Evolutionary conservation across 1,140 invertebrate genomes (phyloP).

Genomic region (Wiebesia pumilae): DNA sequence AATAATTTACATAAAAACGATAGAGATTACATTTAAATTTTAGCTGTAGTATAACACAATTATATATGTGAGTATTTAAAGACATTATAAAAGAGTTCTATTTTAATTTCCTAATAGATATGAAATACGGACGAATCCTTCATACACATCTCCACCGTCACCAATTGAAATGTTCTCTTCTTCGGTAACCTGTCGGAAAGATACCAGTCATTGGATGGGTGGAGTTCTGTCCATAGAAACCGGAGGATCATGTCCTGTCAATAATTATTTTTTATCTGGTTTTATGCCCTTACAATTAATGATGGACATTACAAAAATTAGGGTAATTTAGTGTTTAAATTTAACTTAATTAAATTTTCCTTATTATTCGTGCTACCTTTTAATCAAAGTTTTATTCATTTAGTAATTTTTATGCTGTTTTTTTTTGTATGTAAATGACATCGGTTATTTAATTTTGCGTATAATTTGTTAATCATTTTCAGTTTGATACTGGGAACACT

Average conservation of each 20-base stretch:
- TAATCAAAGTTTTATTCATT: neutral
- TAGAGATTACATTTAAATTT: too few relatives aligned
- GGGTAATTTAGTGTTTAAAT: slow-evolving; percentile 69
- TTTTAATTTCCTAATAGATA: slow-evolving; percentile 77
- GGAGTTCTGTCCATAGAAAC: slow-evolving; percentile 80
- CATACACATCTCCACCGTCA: slow-evolving; percentile 78
- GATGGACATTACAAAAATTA: slow-evolving; percentile 83
- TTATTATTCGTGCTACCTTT: neutral
- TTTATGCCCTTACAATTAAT: slow-evolving; percentile 83
- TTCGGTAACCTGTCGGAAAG: slow-evolving; percentile 81
- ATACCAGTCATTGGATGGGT: slow-evolving; percentile 78
- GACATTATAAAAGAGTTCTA: neutral
- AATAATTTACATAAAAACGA: too few relatives aligned
- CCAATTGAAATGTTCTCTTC: slow-evolving; percentile 80
- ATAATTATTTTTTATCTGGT: slow-evolving; percentile 85
- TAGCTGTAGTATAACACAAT: too few relatives aligned
- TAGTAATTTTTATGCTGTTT: neutral
- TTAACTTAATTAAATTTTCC: neutral
- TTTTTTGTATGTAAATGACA: neutral
- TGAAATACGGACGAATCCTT: slow-evolving; percentile 83
- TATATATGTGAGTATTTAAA: too few relatives aligned
- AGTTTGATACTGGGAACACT: slow-evolving; percentile 78
- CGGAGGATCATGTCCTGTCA: slow-evolving; percentile 82
- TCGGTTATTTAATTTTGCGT: neutral
- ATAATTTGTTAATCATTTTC: slow-evolving; percentile 57